Percentiles rank a stretch among this genome's conserved stretches.
phyloP scores from a whole-genome alignment of 2,113 vertebrate species.

The Cebus imitator region DNA sequence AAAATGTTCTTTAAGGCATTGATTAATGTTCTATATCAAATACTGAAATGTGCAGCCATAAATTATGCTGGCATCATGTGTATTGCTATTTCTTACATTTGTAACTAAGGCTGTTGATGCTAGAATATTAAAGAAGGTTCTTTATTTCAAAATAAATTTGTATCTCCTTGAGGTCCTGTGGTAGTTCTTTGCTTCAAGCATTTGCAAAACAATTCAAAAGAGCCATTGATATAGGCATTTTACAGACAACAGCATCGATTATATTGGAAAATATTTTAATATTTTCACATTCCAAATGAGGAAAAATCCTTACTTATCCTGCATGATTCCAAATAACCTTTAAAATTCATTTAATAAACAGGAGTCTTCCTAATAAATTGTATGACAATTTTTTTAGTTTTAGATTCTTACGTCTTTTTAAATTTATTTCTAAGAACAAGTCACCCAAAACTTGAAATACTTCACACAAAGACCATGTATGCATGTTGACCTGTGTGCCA shows the following conservation, averaged over 20 bases:
- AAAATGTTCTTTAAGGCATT: not conserved
- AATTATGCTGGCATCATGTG: not conserved
- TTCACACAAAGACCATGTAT: not conserved
- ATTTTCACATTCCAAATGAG: not conserved
- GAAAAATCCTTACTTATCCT: not conserved
- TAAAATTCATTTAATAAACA: not conserved
- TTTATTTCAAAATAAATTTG: not conserved
- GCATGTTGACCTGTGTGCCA: not conserved
- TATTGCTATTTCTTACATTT: not conserved
- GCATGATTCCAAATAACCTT: not conserved
- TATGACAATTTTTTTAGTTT: not conserved
- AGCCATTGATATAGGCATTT: not conserved
- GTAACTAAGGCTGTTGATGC: not conserved
- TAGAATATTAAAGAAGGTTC: not conserved
- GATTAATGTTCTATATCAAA: not conserved
- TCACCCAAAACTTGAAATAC: not conserved
- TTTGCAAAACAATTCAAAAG: slow-evolving; percentile 26
- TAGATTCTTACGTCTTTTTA: not conserved
- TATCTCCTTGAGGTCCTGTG: not conserved
- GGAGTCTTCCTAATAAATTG: not conserved
- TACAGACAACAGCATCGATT: not conserved
- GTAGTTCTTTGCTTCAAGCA: not conserved
- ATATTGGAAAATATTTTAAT: not conserved
- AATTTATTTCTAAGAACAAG: not conserved
- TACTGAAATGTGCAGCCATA: not conserved